Conservation (phyloP, 92 coral and sea anemone genomes). For the Plumapathes pennacea region DNA sequence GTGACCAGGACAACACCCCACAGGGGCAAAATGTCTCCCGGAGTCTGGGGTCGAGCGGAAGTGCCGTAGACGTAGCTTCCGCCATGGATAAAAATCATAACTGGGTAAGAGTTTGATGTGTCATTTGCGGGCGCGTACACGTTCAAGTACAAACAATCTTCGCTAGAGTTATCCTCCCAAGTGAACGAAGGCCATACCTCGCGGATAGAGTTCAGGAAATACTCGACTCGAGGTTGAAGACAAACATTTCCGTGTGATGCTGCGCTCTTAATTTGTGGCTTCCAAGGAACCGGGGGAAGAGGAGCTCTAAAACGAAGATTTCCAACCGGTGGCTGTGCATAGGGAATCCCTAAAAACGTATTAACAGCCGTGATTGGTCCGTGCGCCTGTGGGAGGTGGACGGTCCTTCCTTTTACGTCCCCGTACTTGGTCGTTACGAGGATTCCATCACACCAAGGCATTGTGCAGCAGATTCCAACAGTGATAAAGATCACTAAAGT, state of each 20-base stretch:
- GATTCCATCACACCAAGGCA: neutral
- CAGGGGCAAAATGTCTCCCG: constrained; percentile 65
- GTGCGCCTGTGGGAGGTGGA: neutral
- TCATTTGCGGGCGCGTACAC: constrained; percentile 46
- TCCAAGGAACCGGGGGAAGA: constrained; percentile 27
- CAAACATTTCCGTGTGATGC: constrained; percentile 23
- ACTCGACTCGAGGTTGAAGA: neutral
- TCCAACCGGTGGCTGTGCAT: constrained; percentile 48
- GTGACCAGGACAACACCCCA: constrained; percentile 66
- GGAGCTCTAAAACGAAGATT: constrained; percentile 42
- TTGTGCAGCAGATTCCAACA: no score
- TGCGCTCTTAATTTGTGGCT: constrained; percentile 24
- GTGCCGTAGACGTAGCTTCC: constrained; percentile 69
- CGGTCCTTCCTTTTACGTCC: constrained; percentile 25
- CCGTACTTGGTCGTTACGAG: constrained; percentile 42
- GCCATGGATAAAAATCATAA: constrained; percentile 74
- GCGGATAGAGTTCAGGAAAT: constrained; percentile 7
- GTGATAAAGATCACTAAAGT: no score
- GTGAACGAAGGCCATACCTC: constrained; percentile 23
- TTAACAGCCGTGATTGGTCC: constrained; percentile 12
- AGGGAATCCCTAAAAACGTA: constrained; percentile 44
- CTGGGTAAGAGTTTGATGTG: constrained; percentile 35
- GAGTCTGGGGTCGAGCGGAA: constrained; percentile 56
- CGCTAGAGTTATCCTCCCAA: constrained; percentile 34
- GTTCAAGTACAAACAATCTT: constrained; percentile 70